Base-by-base conservation (phyloP, 2,888 invertebrate genomes). In the Orthosia gracilis region DNA sequence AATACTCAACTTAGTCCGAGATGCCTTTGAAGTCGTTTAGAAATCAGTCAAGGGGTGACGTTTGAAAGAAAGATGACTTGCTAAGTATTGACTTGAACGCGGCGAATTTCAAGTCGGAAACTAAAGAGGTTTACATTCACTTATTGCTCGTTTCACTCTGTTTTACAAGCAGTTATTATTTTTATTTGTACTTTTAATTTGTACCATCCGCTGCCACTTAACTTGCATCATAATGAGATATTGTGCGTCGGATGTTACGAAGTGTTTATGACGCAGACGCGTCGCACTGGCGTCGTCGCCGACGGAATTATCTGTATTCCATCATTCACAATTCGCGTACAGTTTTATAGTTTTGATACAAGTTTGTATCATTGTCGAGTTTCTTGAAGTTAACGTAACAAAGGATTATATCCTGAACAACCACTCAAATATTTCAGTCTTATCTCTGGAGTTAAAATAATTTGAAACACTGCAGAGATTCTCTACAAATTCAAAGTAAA, bases 231-330 rank as follows among this genome's bases (percentile, higher is more conserved):
- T 90, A 92, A 90, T 91, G 90, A 84, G 85, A 88, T 85, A 92
- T 90, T 91, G 87, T 91, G 88, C 74, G 73, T 77, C 84, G 87
- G 88, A 90, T 88, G 92, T 92, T 89, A 90, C 91, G 89, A 86
- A 91, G 91, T 91, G 91, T 92, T 93, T 93, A 92, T 92, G 89
- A 89, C 89, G 85, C 70, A 86, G 90, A 86, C 91, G 91, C 92
- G 93, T 88, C 93, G 89, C 85, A 82, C 81, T 86, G 93, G 91
- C 93, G 93, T 89, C 92, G 88, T 63, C 77, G 69, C 64, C 59
- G 45, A 45, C 58, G 55, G 73, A 57, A 59, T 85, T 87, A 87
- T 85, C 87, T 87, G 73, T 74, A 78, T 83, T 80, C 83, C 58
- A 85, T 87, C 75, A 81, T 69, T 80, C 76, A 77, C 71, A 73